A percentile compares a stretch with the other conserved stretches of the same genome.
Conservation (phyloP, 1,140 invertebrate genomes). For the Euschistus heros region DNA sequence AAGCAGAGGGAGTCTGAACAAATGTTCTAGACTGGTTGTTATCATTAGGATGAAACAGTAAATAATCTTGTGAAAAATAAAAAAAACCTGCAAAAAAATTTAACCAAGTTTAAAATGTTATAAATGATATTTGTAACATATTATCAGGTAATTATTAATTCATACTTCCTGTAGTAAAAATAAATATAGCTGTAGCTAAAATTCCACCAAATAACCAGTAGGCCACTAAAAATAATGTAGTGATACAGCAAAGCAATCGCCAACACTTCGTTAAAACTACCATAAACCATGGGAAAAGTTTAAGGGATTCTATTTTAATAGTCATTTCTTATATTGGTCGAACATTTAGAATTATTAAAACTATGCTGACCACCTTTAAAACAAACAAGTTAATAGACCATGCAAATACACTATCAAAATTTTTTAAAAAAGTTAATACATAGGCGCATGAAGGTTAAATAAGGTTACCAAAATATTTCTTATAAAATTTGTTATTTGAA, state of each 20-base stretch:
- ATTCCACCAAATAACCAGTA: slow-evolving; percentile 74
- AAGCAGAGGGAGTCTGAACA: slow-evolving; percentile 70
- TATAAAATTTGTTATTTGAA: too few species aligned
- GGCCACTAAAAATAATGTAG: slow-evolving; percentile 56
- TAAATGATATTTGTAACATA: too few species aligned
- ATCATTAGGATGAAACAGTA: slow-evolving; percentile 84
- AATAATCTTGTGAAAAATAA: slow-evolving; percentile 73
- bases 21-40: slow-evolving; percentile 67
- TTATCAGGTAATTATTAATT: background rate
- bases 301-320: slow-evolving; percentile 18
- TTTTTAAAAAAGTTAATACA: slow-evolving; percentile 6
- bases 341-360: background rate
- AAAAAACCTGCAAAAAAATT: slow-evolving; percentile 51
- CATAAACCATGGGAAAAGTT: slow-evolving; percentile 19
- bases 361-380: background rate
- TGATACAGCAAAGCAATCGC: slow-evolving; percentile 43
- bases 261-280: slow-evolving; percentile 35
- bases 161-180: slow-evolving; percentile 10
- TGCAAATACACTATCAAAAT: background rate
- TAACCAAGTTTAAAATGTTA: too few species aligned
- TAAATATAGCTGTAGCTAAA: slow-evolving; percentile 42
- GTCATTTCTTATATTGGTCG: slow-evolving; percentile 12
- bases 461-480: too few species aligned
- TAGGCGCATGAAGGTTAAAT: slow-evolving; percentile 9
- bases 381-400: background rate